Percentiles rank a stretch among this genome's conserved stretches.
Evolutionary conservation across 1,140 invertebrate genomes (phyloP).

Genomic region (Rhizoglyphus robini): DNA sequence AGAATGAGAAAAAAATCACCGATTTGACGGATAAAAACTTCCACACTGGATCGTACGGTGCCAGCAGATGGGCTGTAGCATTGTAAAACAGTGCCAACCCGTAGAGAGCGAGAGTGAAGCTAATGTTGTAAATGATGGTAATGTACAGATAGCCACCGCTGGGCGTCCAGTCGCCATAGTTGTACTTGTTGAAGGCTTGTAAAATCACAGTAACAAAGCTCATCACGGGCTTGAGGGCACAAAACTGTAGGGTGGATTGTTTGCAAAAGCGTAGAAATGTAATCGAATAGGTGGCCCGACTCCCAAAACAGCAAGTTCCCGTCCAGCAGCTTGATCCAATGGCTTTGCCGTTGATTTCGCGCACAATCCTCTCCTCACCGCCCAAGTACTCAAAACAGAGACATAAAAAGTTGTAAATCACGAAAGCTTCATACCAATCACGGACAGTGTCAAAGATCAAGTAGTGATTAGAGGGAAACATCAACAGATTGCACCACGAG

Average conservation of each 20-base stretch:
- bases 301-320: constrained; percentile 88
- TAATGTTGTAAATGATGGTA: constrained; percentile 96
- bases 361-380: constrained; percentile 72
- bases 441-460: constrained; percentile 97
- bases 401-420: constrained; percentile 98
- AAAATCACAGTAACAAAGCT: constrained; percentile 93
- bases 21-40: constrained; percentile 99
- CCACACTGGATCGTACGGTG: constrained; percentile 90
- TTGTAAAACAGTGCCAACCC: constrained; percentile 96
- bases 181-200: constrained; percentile 73
- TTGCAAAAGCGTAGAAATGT: constrained; percentile 98
- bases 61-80: constrained; percentile 74
- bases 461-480: constrained; percentile 93
- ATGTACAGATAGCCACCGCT: constrained; percentile 94
- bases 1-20: constrained; percentile 98
- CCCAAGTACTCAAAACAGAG: constrained; percentile 94
- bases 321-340: constrained; percentile 88
- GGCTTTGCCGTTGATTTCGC: constrained; percentile 90
- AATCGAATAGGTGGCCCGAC: constrained; percentile 95
- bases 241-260: constrained; percentile 91
- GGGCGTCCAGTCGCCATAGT: constrained; percentile 83
- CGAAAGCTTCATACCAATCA: constrained; percentile 99
- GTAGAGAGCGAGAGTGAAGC: constrained; percentile 88
- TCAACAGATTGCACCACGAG: constrained; percentile 93
- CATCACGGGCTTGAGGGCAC: constrained; percentile 93